Conservation (phyloP, 2,113 vertebrate genomes). For the Ceyx margarethae region DNA sequence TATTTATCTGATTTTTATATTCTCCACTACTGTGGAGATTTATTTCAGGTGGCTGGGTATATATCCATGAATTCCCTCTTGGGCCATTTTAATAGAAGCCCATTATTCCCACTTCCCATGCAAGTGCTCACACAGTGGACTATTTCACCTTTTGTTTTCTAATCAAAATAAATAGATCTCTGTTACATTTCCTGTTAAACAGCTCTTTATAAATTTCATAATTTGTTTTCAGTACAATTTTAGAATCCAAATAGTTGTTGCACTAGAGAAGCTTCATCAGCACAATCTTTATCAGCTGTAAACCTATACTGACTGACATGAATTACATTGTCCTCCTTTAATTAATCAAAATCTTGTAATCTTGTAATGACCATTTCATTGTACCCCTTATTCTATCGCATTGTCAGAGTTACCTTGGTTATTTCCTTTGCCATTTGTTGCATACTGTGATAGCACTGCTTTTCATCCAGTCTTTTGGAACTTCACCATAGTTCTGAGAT, state of each 20-base stretch:
- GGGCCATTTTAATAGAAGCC: not conserved
- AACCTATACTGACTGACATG: not conserved
- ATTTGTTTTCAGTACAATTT: not conserved
- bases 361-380: not conserved
- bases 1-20: conserved; percentile 28
- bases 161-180: not conserved
- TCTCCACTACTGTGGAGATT: not conserved
- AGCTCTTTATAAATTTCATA: not conserved
- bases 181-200: not conserved
- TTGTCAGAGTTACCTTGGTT: not conserved
- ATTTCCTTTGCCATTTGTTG: not conserved
- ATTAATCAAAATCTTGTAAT: not conserved
- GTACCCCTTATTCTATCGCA: not conserved
- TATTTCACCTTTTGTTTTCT: not conserved
- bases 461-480: not conserved
- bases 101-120: not conserved
- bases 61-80: not conserved
- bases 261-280: not conserved
- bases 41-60: not conserved
- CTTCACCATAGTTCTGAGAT: not conserved
- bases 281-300: not conserved
- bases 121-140: not conserved
- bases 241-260: not conserved
- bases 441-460: not conserved
- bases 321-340: not conserved